phyloP scores from a whole-genome alignment of 2,797 vertebrate genomes.

The Enteromius unitaeniatus region DNA sequence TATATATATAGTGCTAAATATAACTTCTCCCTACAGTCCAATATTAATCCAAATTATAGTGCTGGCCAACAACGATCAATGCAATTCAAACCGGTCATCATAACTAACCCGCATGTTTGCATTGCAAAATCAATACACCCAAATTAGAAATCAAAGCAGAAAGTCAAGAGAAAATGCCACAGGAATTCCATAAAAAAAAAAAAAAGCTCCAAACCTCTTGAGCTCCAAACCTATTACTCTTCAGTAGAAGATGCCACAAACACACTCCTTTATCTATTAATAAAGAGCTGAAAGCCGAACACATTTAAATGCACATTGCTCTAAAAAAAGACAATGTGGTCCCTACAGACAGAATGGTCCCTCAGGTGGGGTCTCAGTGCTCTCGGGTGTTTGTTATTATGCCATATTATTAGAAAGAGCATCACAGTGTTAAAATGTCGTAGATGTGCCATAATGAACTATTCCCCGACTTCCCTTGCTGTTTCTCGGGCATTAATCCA shows the following conservation, averaged over 20 bases:
- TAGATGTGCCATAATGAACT: constrained; percentile 81
- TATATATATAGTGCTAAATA: background rate
- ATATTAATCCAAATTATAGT: constrained; percentile 66
- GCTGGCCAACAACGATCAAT: constrained; percentile 68
- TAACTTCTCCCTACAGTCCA: constrained; percentile 70
- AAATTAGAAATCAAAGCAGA: constrained; percentile 52
- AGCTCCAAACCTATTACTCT: constrained; percentile 33
- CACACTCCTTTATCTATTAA: constrained; percentile 61
- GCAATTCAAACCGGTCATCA: constrained; percentile 45
- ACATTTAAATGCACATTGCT: constrained; percentile 43
- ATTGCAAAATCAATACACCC: constrained; percentile 68
- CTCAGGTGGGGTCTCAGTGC: constrained; percentile 71
- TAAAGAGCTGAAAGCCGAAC: constrained; percentile 30
- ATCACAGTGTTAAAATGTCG: constrained; percentile 80
- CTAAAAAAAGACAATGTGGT: constrained; percentile 64
- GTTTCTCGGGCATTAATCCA: constrained; percentile 80
- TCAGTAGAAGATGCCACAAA: constrained; percentile 30
- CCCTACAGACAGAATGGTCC: constrained; percentile 67
- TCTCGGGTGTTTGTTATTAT: constrained; percentile 80
- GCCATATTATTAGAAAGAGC: constrained; percentile 76
- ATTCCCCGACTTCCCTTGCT: constrained; percentile 75
- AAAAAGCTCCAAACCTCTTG: background rate
- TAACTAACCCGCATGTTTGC: constrained; percentile 67
- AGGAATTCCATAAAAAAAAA: constrained; percentile 22
- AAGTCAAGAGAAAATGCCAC: background rate